Base-by-base conservation (phyloP, 2,797 vertebrate species). In the Amniataba percoides region DNA sequence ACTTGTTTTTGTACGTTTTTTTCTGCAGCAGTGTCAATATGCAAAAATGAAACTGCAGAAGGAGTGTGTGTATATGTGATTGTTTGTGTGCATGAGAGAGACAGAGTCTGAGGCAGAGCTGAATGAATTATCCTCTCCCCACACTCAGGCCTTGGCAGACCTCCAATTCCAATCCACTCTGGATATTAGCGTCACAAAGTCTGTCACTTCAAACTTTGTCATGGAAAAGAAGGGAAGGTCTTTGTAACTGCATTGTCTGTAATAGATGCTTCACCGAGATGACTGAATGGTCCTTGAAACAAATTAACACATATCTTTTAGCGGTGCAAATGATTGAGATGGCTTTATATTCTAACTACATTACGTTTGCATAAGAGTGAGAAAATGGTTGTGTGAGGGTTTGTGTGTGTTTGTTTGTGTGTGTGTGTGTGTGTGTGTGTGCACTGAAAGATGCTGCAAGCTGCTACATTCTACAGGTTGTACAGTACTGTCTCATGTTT, bases 391-490 rank as follows among this genome's bases (percentile, higher is more conserved):
- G 2, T 39, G 23, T 65, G 34, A 61, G 46, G 74, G 11, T 57
- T 40, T 69, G 45, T 56, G 27, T 61, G 25, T 48, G 23, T 77
- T 67, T 51, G 62, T 58, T 39, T 63, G 23, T 77, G 70, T 51
- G 62, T 58, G 43, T 63, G 34, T 80, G 13, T 49, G 46, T 63
- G 31, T 53, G 12, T 57, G 25, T 51, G 25, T 55, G 83, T 23
- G 76, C 81, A 87, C 84, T 90, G 83, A 92, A 86, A 80, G 70
- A 88, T 83, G 76, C 80, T 90, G 63, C 79, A 86, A 90, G 91
- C 91, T 94, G 92, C 92, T 92, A 92, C 89, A 87, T 57, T 83
- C 81, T 65, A 88, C 67, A 83, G 71, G 70, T 82, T 93, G 89
- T 91, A 88, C 89, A 88, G 74, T 77, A 73, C 60, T 85, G 71